Evolutionary conservation across 2,113 vertebrate species (phyloP).

Genomic region (Microtus oregoni): DNA sequence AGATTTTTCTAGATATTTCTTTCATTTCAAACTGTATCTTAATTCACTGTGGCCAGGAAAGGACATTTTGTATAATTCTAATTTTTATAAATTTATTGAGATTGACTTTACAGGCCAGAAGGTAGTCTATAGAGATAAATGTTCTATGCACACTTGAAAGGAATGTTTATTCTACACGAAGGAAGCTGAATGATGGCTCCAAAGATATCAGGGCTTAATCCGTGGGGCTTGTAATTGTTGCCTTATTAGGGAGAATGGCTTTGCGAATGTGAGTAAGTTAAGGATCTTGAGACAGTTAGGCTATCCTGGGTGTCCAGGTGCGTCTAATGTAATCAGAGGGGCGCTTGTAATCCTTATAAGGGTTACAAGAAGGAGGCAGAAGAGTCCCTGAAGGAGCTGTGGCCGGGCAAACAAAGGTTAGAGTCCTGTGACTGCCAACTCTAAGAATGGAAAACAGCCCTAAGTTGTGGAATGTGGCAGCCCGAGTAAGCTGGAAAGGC

Average conservation of each 20-base stretch:
- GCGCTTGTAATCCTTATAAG: constrained; percentile 17
- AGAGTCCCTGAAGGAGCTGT: neutral
- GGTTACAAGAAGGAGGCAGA: neutral
- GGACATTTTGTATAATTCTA: constrained; percentile 3
- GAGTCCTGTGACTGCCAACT: neutral
- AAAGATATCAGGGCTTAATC: neutral
- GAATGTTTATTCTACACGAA: constrained; percentile 17
- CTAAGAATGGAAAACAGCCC: neutral
- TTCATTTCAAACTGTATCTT: neutral
- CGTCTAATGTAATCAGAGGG: neutral
- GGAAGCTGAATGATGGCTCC: neutral
- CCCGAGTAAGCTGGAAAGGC: neutral
- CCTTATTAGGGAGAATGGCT: constrained; percentile 47
- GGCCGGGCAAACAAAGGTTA: neutral
- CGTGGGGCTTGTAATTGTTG: neutral
- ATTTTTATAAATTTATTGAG: constrained; percentile 7
- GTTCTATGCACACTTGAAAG: neutral
- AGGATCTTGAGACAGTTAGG: neutral
- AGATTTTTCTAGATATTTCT: neutral
- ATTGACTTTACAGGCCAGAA: constrained; percentile 23
- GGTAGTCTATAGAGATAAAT: neutral
- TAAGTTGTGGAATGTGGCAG: neutral
- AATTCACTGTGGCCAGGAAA: constrained; percentile 8
- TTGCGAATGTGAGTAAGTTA: constrained; percentile 27
- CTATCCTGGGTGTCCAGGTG: neutral